Evolutionary conservation across 2,113 vertebrate genomes (phyloP), one percentile per base, ranked within the genome.

Genomic region (Hassar affinis): DNA sequence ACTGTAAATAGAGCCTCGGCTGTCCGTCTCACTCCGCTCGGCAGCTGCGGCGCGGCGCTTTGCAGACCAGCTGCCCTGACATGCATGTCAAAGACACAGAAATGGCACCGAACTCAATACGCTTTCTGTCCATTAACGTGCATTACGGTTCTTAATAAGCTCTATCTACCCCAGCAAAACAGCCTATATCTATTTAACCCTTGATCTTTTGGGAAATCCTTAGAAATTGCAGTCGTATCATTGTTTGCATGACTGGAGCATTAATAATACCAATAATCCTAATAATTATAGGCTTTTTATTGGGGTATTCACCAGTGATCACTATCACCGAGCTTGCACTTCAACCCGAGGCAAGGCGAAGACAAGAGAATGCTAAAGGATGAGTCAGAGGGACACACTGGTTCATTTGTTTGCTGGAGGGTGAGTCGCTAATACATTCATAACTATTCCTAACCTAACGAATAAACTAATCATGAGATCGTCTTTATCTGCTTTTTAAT

Each of bases 391-490:
- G 91, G 96, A 98, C 91, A 97, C 96, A 69, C 88, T 98, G 91
- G 96, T 97, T 94, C 96, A 98, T 94, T 95, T 98, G 81, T 99
- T 98, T 90, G 97, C 97, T 0, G 97, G 97, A 93, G 97, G 97
- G 96, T 97, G 90, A 91, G 96, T 93, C 54, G 15, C 30, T 45
- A 42, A 69, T 42, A 42, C 6, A 42, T 42, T 42, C 38, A 42
- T n/a, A n/a, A n/a, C n/a, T 42, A 42, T 42, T 42, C 38, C 2
- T 42, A 42, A 42, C 38, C n/a, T n/a, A n/a, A n/a, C n/a, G n/a
- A 12, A 8, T 2, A n/a, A 17, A 22, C 22, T 45, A 45, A 18
- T 42, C 12, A 49, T 51, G 66, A 0, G 18, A 54, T 45, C 25
- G 42, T n/a, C 14, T 51, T 27, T 72, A n/a, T 0, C 6, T 72